phyloP scores from a whole-genome alignment of 2,888 invertebrate species.

The Sinodicranocentrus sp. region DNA sequence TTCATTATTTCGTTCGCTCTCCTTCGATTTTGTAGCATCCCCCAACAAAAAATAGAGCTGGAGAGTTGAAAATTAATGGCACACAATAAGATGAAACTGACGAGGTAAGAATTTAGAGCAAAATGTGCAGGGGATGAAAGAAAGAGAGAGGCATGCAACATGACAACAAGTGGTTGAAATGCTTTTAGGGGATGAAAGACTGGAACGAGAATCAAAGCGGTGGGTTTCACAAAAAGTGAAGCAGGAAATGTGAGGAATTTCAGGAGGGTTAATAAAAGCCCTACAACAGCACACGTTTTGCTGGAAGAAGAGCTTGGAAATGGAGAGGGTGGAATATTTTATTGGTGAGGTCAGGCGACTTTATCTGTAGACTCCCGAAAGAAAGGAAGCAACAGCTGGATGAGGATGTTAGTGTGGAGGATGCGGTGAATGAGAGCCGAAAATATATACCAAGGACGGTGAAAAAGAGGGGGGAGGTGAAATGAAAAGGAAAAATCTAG shows the following conservation, averaged over 20 bases:
- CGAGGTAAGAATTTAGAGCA: too few relatives aligned
- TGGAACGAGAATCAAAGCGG: too few relatives aligned
- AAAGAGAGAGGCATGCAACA: too few relatives aligned
- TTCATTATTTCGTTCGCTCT: too few relatives aligned
- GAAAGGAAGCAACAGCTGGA: constrained; percentile 66
- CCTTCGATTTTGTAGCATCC: too few relatives aligned
- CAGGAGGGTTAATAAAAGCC: not conserved
- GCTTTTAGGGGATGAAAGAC: not conserved
- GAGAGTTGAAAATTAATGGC: not conserved
- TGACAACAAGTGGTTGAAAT: constrained; percentile 61
- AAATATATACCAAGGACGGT: constrained; percentile 48
- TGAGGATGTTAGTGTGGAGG: constrained; percentile 29
- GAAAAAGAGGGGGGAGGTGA: constrained; percentile 16
- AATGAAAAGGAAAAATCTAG: constrained; percentile 29
- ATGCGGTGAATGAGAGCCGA: constrained; percentile 30
- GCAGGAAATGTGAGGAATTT: constrained; percentile 53
- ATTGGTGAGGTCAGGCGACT: constrained; percentile 57
- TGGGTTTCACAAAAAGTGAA: constrained; percentile 39
- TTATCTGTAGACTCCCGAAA: not conserved
- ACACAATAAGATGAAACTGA: not conserved
- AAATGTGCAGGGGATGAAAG: too few relatives aligned
- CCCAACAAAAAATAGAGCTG: not conserved
- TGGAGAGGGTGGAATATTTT: constrained; percentile 47
- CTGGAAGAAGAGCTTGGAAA: constrained; percentile 14
- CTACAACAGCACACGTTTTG: not conserved